Conservation (phyloP, 2,888 invertebrate species). For the Amphimallon solstitiale region DNA sequence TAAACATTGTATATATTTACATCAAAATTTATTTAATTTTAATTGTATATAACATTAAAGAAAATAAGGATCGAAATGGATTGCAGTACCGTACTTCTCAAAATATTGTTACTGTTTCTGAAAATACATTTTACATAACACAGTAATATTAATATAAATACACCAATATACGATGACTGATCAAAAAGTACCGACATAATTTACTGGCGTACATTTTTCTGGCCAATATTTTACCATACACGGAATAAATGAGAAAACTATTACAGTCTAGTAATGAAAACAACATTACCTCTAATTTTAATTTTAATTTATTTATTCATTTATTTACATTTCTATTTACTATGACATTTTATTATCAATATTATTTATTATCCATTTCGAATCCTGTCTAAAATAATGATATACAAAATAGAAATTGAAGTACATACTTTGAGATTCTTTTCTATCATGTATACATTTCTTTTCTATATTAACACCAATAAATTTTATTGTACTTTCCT, state of each 20-base stretch:
- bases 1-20: not conserved
- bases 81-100: not conserved
- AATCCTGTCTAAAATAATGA: conserved; percentile 7
- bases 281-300: not conserved
- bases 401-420: conserved; percentile 4
- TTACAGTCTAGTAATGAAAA: not conserved
- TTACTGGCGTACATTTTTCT: too few species aligned
- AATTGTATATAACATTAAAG: not conserved
- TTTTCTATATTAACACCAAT: conserved; percentile 9
- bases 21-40: not conserved
- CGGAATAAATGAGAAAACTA: too few species aligned
- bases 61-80: not conserved
- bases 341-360: conserved; percentile 11
- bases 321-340: conserved; percentile 20
- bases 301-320: not conserved
- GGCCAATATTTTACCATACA: too few species aligned
- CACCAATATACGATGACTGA: not conserved
- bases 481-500: conserved; percentile 5
- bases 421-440: not conserved
- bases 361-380: conserved; percentile 8
- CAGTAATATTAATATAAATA: too few species aligned
- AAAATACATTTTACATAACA: not conserved
- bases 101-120: not conserved
- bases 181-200: not conserved
- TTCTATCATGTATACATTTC: conserved; percentile 5